Evolutionary conservation across 2,888 invertebrate species (phyloP), one percentile per base, ranked within the genome.

Genomic region (Dasypolia templi): DNA sequence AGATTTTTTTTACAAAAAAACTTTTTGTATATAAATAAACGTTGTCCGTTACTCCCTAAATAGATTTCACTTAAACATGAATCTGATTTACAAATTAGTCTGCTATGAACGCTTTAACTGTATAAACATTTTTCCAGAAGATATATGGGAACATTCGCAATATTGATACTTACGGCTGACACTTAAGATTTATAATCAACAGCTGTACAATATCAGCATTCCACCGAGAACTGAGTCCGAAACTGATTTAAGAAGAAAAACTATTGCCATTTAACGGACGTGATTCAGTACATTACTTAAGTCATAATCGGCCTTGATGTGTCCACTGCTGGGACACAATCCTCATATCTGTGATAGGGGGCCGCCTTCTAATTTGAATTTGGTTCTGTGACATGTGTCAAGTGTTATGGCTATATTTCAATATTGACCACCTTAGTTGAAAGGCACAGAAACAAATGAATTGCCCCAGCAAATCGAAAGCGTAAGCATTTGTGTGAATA

Each of bases 151-250:
- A 79, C 74, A 79, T 73, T 80, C 74, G 39, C 80, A 61, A 74
- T 80, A 77, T 65, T 74, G 80, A 77, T 80, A 80, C 77, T 79
- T 65, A 80, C 74, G 64, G 64, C 26, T 49, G 74, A 65, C 80
- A 55, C 26, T 55, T 55, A 49, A 19, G 53, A 77, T 77, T 73
- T 80, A 77, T 80, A 80, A 64, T 74, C 46, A 49, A 77, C 64
- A 65, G 74, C 80, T 77, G 77, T 80, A 80, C 64, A 80, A 59
- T 74, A 80, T 77, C 77, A 77, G 49, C 64, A 80, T 80, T 73
- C 80, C 59, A 64, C 61, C 39, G 64, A 73, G 61, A 64, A 73
- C 77, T 79, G 56, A 79, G 44, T 72, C 62, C 56, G 35, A 72
- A 75, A 79, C 58, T 59, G 72, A 76, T 72, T n/a, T 35, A 62